Percentiles rank a stretch among this genome's conserved stretches.
Conservation (phyloP, 37 sponge, comb jelly and placozoan species). For the Haliclona indistincta region DNA sequence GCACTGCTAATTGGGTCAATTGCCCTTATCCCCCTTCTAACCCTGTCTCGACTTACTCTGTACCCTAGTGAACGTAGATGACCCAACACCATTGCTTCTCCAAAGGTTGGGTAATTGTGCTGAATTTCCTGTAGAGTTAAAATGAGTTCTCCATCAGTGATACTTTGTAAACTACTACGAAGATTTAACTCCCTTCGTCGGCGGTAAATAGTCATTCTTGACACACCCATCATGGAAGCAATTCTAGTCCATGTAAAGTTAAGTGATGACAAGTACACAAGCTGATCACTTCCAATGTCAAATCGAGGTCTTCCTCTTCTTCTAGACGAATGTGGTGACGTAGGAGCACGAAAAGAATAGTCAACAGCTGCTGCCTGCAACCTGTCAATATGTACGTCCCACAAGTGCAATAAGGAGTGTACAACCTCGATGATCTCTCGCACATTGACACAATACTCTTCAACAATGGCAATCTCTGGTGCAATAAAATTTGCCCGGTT, state of each 20-base stretch:
- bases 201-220: conserved; percentile 44
- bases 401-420: too few relatives aligned
- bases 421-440: too few relatives aligned
- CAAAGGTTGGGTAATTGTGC: conserved; percentile 13
- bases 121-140: background rate
- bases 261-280: conserved; percentile 35
- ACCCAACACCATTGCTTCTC: conserved; percentile 35
- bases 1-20: conserved; percentile 43
- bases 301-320: background rate
- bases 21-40: conserved; percentile 15
- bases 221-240: conserved; percentile 39
- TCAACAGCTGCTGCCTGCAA: too few relatives aligned
- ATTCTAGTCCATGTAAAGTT: conserved; percentile 52
- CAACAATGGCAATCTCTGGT: too few relatives aligned
- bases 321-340: too few relatives aligned
- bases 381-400: too few relatives aligned
- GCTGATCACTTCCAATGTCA: conserved; percentile 33
- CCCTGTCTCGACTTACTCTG: conserved; percentile 30
- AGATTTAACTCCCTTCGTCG: conserved; percentile 38
- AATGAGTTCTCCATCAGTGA: conserved; percentile 7
- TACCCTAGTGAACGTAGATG: conserved; percentile 34
- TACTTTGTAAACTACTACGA: background rate
- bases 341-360: too few relatives aligned
- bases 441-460: too few relatives aligned
- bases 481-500: too few relatives aligned